A percentile compares a stretch with the other conserved stretches of the same genome.
Conservation (phyloP, 1,140 invertebrate genomes). For the Aricia agestis region DNA sequence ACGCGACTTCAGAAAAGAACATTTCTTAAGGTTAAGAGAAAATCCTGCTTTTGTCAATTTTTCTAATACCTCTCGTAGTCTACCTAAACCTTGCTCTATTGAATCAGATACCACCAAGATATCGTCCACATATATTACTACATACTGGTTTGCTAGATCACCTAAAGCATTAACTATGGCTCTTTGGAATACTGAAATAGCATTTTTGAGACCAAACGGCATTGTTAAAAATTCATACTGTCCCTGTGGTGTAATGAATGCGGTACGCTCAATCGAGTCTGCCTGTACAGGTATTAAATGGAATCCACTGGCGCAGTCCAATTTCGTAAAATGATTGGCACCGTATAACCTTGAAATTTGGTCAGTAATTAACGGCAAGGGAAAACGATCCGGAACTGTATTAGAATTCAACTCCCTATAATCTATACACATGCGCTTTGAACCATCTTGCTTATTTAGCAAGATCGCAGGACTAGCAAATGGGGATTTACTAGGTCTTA, state of each 20-base stretch:
- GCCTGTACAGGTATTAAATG: conserved; percentile 58
- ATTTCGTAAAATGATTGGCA: conserved; percentile 27
- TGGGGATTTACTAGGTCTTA: conserved; percentile 18
- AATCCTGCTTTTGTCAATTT: neutral
- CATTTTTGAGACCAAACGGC: conserved; percentile 46
- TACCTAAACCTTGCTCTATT: neutral
- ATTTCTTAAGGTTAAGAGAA: conserved; percentile 29
- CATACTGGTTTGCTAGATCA: conserved; percentile 18
- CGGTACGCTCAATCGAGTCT: conserved; percentile 56
- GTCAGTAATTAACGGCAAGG: conserved; percentile 72
- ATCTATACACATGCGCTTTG: conserved; percentile 33
- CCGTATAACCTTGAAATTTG: conserved; percentile 42
- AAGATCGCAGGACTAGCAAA: conserved; percentile 39
- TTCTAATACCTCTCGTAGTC: neutral
- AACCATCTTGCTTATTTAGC: conserved; percentile 30
- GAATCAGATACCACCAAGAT: neutral
- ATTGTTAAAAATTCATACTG: conserved; percentile 39
- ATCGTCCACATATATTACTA: conserved; percentile 27
- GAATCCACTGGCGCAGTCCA: conserved; percentile 64
- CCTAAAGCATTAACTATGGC: conserved; percentile 30
- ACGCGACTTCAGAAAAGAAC: conserved; percentile 33
- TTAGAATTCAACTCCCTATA: conserved; percentile 67
- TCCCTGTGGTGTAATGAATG: conserved; percentile 54
- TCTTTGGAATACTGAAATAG: conserved; percentile 37
- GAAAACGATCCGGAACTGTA: conserved; percentile 55